These are phyloP conservation scores for Rhipidura dahli DNA, from an alignment of 2,113 vertebrate genomes.

Conservation along the genomic window DNA sequence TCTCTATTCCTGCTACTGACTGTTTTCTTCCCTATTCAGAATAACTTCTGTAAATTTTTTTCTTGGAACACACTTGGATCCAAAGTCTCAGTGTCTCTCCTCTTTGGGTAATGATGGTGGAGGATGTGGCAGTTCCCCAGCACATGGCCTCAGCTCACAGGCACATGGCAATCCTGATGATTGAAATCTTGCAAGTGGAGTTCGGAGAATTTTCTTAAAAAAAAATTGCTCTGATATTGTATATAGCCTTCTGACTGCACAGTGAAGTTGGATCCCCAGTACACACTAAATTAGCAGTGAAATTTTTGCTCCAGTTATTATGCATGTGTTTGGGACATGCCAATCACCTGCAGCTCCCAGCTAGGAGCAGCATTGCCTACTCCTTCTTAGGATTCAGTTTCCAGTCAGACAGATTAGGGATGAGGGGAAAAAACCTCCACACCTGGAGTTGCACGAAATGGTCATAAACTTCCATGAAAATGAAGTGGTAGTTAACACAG, in stretches of 20 bases:
- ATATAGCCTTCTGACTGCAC: neutral
- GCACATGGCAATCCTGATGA: accelerated
- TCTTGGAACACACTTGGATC: neutral
- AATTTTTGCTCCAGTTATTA: neutral
- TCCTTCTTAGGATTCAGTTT: neutral
- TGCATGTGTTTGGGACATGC: neutral
- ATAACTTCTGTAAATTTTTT: neutral
- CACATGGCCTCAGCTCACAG: neutral
- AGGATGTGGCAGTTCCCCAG: neutral
- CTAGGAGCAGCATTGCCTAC: neutral
- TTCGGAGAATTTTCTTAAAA: neutral
- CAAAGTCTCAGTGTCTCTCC: neutral
- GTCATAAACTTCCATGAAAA: neutral
- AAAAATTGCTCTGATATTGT: neutral
- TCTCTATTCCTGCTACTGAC: neutral
- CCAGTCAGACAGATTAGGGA: neutral
- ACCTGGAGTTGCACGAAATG: neutral
- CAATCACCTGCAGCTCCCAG: neutral
- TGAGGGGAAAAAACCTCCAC: neutral
- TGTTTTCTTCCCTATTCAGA: neutral
- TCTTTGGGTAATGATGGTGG: neutral
- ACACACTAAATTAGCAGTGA: neutral
- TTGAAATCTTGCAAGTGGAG: neutral
- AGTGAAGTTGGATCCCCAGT: neutral
- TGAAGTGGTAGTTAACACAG: neutral